Evolutionary conservation across 37 sponge, comb jelly and placozoan species (phyloP), one percentile per base, ranked within the genome.

Genomic region (Theonella swinhoei): DNA sequence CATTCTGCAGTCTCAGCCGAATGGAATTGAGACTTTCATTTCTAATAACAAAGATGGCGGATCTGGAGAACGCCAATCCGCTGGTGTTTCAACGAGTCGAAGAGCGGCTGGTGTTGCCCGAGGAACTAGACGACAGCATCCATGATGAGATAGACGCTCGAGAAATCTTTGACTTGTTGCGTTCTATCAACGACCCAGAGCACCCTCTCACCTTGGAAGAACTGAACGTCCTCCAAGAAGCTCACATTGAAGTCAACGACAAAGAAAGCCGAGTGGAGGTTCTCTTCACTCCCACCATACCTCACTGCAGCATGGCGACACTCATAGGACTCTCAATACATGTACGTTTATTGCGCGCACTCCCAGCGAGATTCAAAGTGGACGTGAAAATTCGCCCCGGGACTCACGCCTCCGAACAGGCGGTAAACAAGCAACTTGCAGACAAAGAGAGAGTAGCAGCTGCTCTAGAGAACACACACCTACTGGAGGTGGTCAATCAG

Each of bases 231-330:
- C 47, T 99, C 20, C 94, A 91, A 75, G 84, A 93, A 68, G 88
- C 81, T 3, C 94, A 94, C 39, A 93, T 99, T 29, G 80, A 85
- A 24, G 91, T 95, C 30, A 74, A 79, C 42, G 92, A 99, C 78
- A 42, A 64, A 7, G 77, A 85, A 28, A 89, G 80, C 73, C 42
- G 29, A 26, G 83, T 93, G n/a, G 70, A 65, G 29, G 94, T 99
- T 1, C 62, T 70, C 63, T 99, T 97, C 89, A 99, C 99, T 3
- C 99, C 99, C 0, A 99, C 99, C 34, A 99, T 99, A 23, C 99
- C 99, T 1, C 97, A 97, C 80, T 99, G 99, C 79, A 99, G 99
- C 78, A 99, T 99, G 99, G 99, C 99, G 24, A 99, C 99, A 14
- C 87, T 99, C 25, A 99, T 99, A 41, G 99, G 99, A 30, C 85